phyloP scores from a whole-genome alignment of 1,140 invertebrate species.

The Aphis craccivora region DNA sequence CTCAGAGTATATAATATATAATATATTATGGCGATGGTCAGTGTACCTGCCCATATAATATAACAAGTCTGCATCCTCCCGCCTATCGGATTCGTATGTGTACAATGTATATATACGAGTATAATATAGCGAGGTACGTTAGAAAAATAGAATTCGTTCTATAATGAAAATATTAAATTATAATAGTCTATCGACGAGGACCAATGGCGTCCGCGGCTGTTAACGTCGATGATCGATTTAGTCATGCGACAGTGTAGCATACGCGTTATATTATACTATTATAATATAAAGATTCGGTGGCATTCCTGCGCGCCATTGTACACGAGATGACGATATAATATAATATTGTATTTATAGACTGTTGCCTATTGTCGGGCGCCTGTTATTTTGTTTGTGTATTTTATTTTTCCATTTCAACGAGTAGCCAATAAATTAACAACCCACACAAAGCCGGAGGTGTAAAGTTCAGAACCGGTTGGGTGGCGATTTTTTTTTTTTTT shows the following conservation, averaged over 20 bases:
- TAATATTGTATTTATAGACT: background rate
- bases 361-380: background rate
- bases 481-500: conserved; percentile 7
- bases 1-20: background rate
- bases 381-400: background rate
- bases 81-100: background rate
- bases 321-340: background rate
- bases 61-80: background rate
- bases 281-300: conserved; percentile 1
- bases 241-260: conserved; percentile 12
- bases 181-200: background rate
- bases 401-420: background rate
- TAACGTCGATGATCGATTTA: conserved; percentile 22
- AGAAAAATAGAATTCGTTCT: background rate
- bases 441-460: conserved; percentile 31
- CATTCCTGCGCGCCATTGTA: conserved; percentile 24
- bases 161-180: conserved; percentile 43
- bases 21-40: background rate
- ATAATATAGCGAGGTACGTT: background rate
- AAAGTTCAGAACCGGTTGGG: conserved; percentile 34
- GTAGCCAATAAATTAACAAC: conserved; percentile 15
- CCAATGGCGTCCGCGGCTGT: background rate
- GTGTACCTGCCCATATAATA: background rate
- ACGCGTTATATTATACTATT: background rate
- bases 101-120: background rate